phyloP scores from a whole-genome alignment of 2,797 vertebrate species.

The Hypotaenidia okinawae region DNA sequence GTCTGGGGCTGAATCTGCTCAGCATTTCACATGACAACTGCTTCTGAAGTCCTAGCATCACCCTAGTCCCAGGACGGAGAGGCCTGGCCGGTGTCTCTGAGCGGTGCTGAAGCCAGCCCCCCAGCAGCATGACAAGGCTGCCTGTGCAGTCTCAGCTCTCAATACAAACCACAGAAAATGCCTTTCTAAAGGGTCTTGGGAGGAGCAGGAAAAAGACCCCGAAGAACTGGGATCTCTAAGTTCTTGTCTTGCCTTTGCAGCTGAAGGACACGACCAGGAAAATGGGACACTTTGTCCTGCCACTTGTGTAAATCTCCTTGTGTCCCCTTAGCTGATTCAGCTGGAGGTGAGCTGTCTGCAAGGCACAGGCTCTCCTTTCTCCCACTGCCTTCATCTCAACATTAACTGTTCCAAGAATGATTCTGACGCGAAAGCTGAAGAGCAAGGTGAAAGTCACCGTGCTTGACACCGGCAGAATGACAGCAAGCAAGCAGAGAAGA shows the following conservation, averaged over 20 bases:
- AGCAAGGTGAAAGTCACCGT: background rate
- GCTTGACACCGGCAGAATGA: background rate
- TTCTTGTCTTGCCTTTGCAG: background rate
- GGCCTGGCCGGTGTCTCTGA: accelerated
- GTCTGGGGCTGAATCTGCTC: background rate
- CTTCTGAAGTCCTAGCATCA: background rate
- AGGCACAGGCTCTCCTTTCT: background rate
- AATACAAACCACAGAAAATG: background rate
- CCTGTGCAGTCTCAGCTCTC: accelerated
- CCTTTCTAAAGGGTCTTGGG: accelerated
- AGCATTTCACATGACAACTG: background rate
- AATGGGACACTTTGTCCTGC: background rate
- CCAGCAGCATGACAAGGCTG: accelerated
- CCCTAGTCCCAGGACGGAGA: background rate
- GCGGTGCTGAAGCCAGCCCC: background rate
- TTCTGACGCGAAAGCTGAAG: accelerated
- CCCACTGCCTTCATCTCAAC: background rate
- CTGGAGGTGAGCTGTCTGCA: background rate
- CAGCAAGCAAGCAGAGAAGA: background rate
- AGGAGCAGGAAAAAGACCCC: background rate
- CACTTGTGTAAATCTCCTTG: background rate
- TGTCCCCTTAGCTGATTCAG: background rate
- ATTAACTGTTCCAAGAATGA: accelerated
- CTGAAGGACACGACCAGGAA: background rate
- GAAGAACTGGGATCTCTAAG: background rate